phyloP scores from a whole-genome alignment of 1,140 invertebrate genomes.

The Cydia splendana region DNA sequence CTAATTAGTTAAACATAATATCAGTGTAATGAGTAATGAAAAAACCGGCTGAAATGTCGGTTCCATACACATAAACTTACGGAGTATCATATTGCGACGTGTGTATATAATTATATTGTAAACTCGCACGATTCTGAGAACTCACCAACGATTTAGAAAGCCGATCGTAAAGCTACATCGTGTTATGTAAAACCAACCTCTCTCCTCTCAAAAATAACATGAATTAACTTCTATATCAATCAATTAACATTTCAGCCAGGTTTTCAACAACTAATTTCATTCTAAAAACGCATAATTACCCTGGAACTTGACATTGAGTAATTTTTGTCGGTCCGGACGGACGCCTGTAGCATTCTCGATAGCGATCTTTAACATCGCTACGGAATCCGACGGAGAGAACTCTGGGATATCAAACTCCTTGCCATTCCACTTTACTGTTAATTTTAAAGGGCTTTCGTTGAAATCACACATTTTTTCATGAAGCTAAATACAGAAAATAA shows the following conservation, averaged over 20 bases:
- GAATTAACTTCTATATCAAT: neutral
- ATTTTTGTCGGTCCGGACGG: slow-evolving; percentile 93
- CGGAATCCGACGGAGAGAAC: slow-evolving; percentile 86
- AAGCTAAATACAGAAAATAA: slow-evolving; percentile 43
- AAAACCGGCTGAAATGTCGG: too few relatives aligned
- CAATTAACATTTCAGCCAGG: neutral
- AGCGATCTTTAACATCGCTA: slow-evolving; percentile 88
- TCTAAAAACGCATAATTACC: slow-evolving; percentile 75
- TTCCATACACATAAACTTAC: too few relatives aligned
- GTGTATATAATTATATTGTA: neutral
- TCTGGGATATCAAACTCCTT: slow-evolving; percentile 89
- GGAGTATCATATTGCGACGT: neutral
- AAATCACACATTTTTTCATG: slow-evolving; percentile 72
- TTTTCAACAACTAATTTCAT: neutral
- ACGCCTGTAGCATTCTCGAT: slow-evolving; percentile 92
- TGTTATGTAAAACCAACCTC: slow-evolving; percentile 28
- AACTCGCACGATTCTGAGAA: neutral
- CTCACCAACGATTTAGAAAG: neutral
- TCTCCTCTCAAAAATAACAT: neutral
- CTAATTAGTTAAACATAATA: too few relatives aligned
- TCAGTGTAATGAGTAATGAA: too few relatives aligned
- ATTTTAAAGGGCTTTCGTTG: slow-evolving; percentile 72
- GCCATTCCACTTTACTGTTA: slow-evolving; percentile 95
- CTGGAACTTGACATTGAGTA: slow-evolving; percentile 95
- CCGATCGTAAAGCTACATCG: neutral